These are phyloP conservation scores for Tortrix viridana DNA, from an alignment of 2,888 invertebrate species.

Conservation along the genomic window DNA sequence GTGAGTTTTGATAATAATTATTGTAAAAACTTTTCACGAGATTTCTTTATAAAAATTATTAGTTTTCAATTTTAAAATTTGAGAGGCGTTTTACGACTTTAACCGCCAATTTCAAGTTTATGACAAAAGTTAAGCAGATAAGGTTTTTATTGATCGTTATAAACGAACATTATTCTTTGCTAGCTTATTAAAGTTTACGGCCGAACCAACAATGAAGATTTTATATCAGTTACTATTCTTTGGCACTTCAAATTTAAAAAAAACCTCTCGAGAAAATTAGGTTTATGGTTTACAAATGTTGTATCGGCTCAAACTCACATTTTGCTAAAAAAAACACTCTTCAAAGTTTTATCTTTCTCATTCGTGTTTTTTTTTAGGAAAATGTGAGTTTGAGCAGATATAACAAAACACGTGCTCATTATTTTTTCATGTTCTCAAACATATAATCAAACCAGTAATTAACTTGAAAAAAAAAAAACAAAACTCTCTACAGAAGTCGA, in stretches of 20 bases:
- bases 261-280: too few species aligned
- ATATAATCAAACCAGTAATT: too few species aligned
- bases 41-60: not conserved
- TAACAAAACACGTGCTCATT: too few species aligned
- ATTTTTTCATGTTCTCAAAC: too few species aligned
- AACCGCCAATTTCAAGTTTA: slow-evolving; percentile 31
- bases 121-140: slow-evolving; percentile 35
- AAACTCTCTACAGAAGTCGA: too few species aligned
- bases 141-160: slow-evolving; percentile 30
- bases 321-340: too few species aligned
- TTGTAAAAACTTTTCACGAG: not conserved
- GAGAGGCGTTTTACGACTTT: slow-evolving; percentile 12
- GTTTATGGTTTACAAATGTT: too few species aligned
- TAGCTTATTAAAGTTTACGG: slow-evolving; percentile 15
- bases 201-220: slow-evolving; percentile 7
- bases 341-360: too few species aligned
- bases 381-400: too few species aligned
- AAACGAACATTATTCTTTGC: slow-evolving; percentile 21
- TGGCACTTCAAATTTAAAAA: not conserved
- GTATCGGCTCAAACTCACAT: too few species aligned
- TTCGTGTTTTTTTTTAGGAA: too few species aligned
- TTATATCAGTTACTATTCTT: not conserved
- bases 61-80: slow-evolving; percentile 34
- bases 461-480: too few species aligned
- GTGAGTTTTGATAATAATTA: not conserved